Evolutionary conservation across 1,140 invertebrate genomes (phyloP).

Genomic region (Teleopsis dalmanni): DNA sequence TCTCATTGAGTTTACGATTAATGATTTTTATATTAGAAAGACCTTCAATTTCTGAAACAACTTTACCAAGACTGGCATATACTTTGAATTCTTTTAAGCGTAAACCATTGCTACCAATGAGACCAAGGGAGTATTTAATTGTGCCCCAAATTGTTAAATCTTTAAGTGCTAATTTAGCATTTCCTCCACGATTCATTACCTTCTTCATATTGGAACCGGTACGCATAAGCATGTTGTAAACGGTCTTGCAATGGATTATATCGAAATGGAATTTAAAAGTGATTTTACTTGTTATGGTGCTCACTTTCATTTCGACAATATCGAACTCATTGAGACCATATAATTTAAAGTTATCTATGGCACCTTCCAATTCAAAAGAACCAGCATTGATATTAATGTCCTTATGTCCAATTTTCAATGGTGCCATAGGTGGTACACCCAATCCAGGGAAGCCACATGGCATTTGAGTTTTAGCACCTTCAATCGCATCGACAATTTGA

Average conservation of each 20-base stretch:
- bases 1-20: constrained; percentile 34
- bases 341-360: constrained; percentile 18
- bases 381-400: constrained; percentile 16
- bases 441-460: constrained; percentile 19
- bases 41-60: constrained; percentile 32
- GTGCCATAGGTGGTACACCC: constrained; percentile 31
- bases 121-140: constrained; percentile 22
- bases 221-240: constrained; percentile 17
- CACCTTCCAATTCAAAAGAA: constrained; percentile 15
- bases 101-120: constrained; percentile 15
- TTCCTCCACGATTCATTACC: constrained; percentile 22
- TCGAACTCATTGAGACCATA: constrained; percentile 30
- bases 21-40: constrained; percentile 29
- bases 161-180: constrained; percentile 31
- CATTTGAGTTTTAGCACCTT: constrained; percentile 19
- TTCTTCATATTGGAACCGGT: constrained; percentile 13
- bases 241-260: constrained; percentile 24
- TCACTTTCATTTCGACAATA: constrained; percentile 15
- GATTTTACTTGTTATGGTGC: constrained; percentile 12
- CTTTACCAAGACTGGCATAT: constrained; percentile 23
- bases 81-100: constrained; percentile 23
- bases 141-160: constrained; percentile 20
- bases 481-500: constrained; percentile 17
- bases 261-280: constrained; percentile 20
- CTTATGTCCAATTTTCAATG: constrained; percentile 14